Conservation (phyloP, 2,888 invertebrate species). For the Drosophila prolongata region DNA sequence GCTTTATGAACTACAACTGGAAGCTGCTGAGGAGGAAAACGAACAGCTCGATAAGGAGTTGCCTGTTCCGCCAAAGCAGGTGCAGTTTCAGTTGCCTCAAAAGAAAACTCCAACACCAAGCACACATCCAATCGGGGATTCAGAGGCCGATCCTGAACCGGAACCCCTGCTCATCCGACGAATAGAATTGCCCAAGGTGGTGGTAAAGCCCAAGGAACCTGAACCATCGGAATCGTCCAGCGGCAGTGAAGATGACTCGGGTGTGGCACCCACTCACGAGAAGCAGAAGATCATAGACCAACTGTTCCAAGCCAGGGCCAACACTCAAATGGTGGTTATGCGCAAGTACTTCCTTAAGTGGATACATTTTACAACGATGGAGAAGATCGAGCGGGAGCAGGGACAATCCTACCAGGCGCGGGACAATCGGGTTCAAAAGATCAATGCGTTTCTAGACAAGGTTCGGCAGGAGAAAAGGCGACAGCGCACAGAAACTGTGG, state of each 20-base stretch:
- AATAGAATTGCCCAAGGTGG: constrained; percentile 65
- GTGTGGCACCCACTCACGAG: constrained; percentile 60
- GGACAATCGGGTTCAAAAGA: constrained; percentile 80
- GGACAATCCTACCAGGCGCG: constrained; percentile 46
- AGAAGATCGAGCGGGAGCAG: constrained; percentile 82
- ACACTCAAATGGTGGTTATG: constrained; percentile 58
- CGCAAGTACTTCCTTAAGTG: constrained; percentile 82
- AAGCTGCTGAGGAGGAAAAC: constrained; percentile 73
- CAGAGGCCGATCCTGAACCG: constrained; percentile 5
- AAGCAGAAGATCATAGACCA: constrained; percentile 80
- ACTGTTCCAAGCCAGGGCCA: constrained; percentile 68
- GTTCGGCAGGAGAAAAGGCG: constrained; percentile 81
- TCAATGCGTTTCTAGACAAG: constrained; percentile 83
- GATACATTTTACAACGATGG: constrained; percentile 83
- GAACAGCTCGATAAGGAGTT: constrained; percentile 34
- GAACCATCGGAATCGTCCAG: constrained; percentile 6
- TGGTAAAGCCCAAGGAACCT: constrained; percentile 44
- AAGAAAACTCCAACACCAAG: constrained; percentile 27
- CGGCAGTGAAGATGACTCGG: constrained; percentile 44
- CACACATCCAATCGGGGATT: constrained; percentile 11
- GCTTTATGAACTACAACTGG: constrained; percentile 77
- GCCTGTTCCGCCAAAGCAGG: constrained; percentile 43
- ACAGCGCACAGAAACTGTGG: constrained; percentile 27
- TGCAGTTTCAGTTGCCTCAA: constrained; percentile 59
- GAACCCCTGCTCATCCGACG: constrained; percentile 66